Evolutionary conservation across 1,140 invertebrate species (phyloP), one percentile per base, ranked within the genome.

Genomic region (Teleogryllus occipitalis): DNA sequence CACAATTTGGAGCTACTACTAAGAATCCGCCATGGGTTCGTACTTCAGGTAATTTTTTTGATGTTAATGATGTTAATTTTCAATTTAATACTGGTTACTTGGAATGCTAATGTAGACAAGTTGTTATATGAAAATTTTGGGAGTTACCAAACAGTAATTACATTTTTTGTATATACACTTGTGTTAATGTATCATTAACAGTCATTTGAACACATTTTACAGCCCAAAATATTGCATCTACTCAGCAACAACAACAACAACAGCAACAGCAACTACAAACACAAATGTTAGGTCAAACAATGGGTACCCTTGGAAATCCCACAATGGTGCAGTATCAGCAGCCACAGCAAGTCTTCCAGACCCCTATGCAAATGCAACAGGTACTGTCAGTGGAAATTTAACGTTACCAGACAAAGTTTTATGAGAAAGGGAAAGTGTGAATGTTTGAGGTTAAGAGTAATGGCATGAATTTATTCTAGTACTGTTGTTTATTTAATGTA

Each of bases 21-120:
- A 90, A 91, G 82, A 90, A 90, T 82, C 87, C 89, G 73, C 88
- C 90, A 12, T 91, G 90, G 90, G 89, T 88, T 79, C 86, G 89
- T 21, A 76, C 78, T 8, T 46, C 78, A 79, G 75, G 79, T 76
- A 77, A 54, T n/a, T 39, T 39, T 39, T 2, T 39, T 39, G 27
- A 39, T 39, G 5, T 39, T 39, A 39, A 2, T 39, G n/a, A n/a
- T n/a, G n/a, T n/a, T n/a, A n/a, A n/a, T 39, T 39, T 39, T 5
- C 1, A 39, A 39, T 39, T 39, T 39, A 39, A 2, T 5, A 2
- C 27, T 39, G 27, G 5, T 39, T 39, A 39, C 27, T 39, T 39
- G 27, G 27, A 2, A 39, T 39, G 27, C 27, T 39, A 2, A 39
- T 39, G 27, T 39, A 39, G 27, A 39, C 27, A 39, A 39, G 27